Evolutionary conservation across 2,797 vertebrate genomes (phyloP), one percentile per base, ranked within the genome.

Genomic region (Eremophila alpestris): DNA sequence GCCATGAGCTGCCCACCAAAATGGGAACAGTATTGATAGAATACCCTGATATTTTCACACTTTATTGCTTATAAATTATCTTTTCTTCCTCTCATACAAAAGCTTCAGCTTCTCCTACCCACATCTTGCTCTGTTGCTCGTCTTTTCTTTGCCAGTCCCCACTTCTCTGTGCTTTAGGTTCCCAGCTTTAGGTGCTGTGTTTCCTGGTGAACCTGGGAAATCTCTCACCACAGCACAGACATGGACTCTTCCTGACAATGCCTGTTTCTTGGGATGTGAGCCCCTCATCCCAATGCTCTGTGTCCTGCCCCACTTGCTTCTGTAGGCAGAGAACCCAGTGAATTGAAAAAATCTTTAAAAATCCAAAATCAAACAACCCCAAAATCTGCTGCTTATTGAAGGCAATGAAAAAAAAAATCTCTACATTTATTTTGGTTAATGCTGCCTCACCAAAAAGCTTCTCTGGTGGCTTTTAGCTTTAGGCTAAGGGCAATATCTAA

Each of bases 341-440:
- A 68, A 15, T 48, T 27, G n/a, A 59, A 55, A 67, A 88, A 14
- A 46, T 9, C 26, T 64, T 76, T 30, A 36, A 62, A 77, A 60
- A 56, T 12, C 9, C 1, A 0, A 52, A 19, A 16, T 10, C 5
- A 17, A 24, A 24, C 11, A 23, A 32, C 17, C 17, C 41, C 38
- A 13, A 58, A 74, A 14, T 7, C 7, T 77, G 15, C 29, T 80
- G 15, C 29, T 80, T 60, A n/a, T 41, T 76, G 46, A 68, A 67
- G 22, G 14, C 12, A 67, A 46, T 18, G 11, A 38, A 34, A 56
- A 69, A 36, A 55, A 46, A 77, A 83, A 67, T 26, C 34, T 24
- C 23, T 71, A 14, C 38, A 12, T 82, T 87, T 71, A 16, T 55
- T 51, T 74, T 76, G 59, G 20, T 58, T 18, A 46, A 0, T 52